A percentile compares a stretch with the other conserved stretches of the same genome.
Conservation (phyloP, 2,888 invertebrate genomes). For the Cyaniris semiargus region DNA sequence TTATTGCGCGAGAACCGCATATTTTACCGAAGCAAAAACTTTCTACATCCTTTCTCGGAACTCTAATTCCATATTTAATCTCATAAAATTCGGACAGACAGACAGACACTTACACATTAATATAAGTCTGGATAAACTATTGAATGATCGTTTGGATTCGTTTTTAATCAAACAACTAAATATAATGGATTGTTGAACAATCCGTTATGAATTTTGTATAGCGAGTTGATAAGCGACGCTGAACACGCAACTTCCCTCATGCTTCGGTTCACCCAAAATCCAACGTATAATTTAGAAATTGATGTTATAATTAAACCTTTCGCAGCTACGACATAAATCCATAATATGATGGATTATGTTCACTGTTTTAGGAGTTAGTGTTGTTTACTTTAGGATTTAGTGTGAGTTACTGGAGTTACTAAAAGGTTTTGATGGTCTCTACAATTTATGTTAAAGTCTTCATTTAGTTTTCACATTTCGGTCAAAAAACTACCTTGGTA, state of each 20-base stretch:
- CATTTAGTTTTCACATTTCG: too few species aligned
- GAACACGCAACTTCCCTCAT: neutral
- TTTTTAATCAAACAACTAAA: conserved; percentile 8
- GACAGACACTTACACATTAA: too few species aligned
- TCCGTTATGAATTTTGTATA: conserved; percentile 13
- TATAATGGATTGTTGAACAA: neutral
- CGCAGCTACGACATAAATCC: neutral
- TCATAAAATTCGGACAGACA: too few species aligned
- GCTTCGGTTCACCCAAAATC: neutral
- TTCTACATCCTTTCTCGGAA: too few species aligned
- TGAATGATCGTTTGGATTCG: neutral
- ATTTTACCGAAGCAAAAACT: too few species aligned
- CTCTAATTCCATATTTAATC: too few species aligned
- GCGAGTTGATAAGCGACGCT: neutral
- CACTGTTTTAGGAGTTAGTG: neutral
- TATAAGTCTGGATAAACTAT: too few species aligned
- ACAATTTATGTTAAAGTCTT: too few species aligned
- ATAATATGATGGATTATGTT: neutral
- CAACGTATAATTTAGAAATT: conserved; percentile 3
- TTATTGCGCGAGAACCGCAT: too few species aligned
- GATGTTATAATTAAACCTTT: neutral
- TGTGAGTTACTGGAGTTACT: neutral
- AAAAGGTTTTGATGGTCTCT: neutral
- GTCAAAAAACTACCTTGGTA: too few species aligned
- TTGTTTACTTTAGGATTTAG: neutral